These are phyloP conservation scores for Sebastes elongatus DNA, from an alignment of 2,797 vertebrate species.

Conservation along the genomic window DNA sequence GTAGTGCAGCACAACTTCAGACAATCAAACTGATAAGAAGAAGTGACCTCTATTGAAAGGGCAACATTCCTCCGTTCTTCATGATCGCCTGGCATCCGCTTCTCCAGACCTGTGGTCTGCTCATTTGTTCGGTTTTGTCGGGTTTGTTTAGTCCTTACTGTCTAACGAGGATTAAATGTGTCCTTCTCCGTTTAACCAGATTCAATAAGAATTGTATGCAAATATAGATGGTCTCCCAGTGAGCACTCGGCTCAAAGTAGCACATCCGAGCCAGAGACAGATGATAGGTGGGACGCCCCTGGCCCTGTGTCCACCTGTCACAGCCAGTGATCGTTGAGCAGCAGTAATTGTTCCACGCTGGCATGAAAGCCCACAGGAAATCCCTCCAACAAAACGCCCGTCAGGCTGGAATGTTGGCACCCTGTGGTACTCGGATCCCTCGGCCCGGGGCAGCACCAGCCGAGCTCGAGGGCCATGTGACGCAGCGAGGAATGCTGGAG, in stretches of 20 bases:
- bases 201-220: background rate
- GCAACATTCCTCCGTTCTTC: background rate
- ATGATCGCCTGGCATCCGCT: background rate
- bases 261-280: constrained; percentile 7
- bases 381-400: constrained; percentile 76
- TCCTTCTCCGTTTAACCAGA: background rate
- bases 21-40: constrained; percentile 61
- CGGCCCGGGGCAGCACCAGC: constrained; percentile 30
- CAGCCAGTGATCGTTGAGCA: constrained; percentile 54
- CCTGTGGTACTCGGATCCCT: constrained; percentile 47
- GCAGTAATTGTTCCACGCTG: constrained; percentile 70
- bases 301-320: constrained; percentile 66
- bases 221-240: background rate
- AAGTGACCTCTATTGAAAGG: constrained; percentile 28
- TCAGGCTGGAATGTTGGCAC: constrained; percentile 79
- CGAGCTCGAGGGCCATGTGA: constrained; percentile 57
- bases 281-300: constrained; percentile 14
- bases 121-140: background rate
- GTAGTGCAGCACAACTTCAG: constrained; percentile 43
- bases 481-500: constrained; percentile 59
- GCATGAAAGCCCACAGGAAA: constrained; percentile 78
- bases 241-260: constrained; percentile 17
- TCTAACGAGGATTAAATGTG: background rate
- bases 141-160: background rate
- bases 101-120: background rate